Conservation (phyloP, 2,113 vertebrate genomes). For the Corythornis cristatus region DNA sequence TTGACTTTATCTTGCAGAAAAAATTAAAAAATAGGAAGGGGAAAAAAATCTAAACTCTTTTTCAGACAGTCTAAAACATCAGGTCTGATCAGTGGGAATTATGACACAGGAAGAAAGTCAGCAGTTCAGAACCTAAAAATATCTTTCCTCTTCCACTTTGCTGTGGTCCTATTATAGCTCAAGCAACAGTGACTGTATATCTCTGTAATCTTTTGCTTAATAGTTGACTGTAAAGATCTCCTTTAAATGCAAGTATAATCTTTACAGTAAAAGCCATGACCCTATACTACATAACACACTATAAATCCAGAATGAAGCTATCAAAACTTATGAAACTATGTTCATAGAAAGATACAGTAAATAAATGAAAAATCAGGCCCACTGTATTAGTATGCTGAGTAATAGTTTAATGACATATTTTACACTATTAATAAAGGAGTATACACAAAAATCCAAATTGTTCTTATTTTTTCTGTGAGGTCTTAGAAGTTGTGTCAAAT, state of each 20-base stretch:
- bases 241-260: slow-evolving; percentile 45
- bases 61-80: slow-evolving; percentile 13
- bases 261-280: slow-evolving; percentile 9
- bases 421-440: neutral
- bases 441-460: neutral
- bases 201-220: slow-evolving; percentile 34
- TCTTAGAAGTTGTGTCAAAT: neutral
- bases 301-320: neutral
- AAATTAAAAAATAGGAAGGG: neutral
- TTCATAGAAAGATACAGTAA: neutral
- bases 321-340: neutral
- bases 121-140: slow-evolving; percentile 51
- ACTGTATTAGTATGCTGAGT: neutral
- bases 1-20: neutral
- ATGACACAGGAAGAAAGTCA: slow-evolving; percentile 56
- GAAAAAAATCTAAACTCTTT: neutral
- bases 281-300: neutral
- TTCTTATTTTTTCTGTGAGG: neutral
- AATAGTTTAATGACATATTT: neutral
- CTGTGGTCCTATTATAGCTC: slow-evolving; percentile 8
- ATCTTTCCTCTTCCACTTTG: slow-evolving; percentile 49
- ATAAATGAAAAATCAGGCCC: neutral
- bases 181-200: slow-evolving; percentile 6
- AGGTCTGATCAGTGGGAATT: slow-evolving; percentile 23
- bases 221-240: slow-evolving; percentile 21